Base-by-base conservation (phyloP, 1,140 invertebrate species). In the Drosophila sechellia region DNA sequence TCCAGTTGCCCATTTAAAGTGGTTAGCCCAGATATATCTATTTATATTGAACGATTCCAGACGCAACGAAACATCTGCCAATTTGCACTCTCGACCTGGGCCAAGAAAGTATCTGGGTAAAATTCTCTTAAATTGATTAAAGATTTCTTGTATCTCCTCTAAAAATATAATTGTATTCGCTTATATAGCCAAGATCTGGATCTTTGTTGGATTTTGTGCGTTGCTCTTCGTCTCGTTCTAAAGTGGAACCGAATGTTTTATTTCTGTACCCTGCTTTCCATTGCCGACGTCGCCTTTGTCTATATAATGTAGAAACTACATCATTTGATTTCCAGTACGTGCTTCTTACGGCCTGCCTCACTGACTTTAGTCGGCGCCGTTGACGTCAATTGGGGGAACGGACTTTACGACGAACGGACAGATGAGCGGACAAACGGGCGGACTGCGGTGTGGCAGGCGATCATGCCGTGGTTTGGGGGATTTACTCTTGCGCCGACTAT, bases 301-400 rank as follows among this genome's bases (percentile, higher is more conserved):
- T 58, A 66, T 66, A 66, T 50, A 64, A 45, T 68, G 59, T 68
- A 52, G 63, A 69, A 59, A 56, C 61, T 72, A 77, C 55, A 81
- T 75, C 39, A 86, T 86, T 81, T 81, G 74, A 86, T 86, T 85
- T 86, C 81, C 81, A 86, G 81, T 81, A 86, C 83, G 81, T 86
- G 83, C 81, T 69, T 63, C 68, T 40, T 55, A 35, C 39, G 71
- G 71, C 74, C 81, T 86, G 77, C 76, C 65, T 66, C 70, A 79
- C 65, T 76, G 73, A 80, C 57, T 75, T 39, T 27, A 42, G 48
- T 57, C 60, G 75, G 64, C 79, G 80, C 75, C 75, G 75, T 79
- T 84, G 81, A 85, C 81, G 81, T 86, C 81, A 86, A 86, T 86
- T 63, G 71, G 49, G 50, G 70, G 64, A 39, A 50, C 17, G 37